phyloP scores from a whole-genome alignment of 2,888 invertebrate species.

The Plemyria rubiginata region DNA sequence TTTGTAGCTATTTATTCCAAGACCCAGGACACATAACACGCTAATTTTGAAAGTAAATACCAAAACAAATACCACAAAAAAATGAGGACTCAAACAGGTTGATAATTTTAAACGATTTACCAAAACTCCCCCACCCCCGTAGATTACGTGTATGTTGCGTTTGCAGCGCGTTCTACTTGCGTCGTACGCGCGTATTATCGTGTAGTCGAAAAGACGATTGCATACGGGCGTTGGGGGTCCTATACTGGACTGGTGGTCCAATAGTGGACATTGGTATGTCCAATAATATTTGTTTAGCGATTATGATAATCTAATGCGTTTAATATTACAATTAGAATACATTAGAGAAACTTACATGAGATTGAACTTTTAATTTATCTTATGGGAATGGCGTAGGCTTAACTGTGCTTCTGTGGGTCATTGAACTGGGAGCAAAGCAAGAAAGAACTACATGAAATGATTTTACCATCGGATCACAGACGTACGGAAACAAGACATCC shows the following conservation, averaged over 20 bases:
- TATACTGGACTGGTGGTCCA: slow-evolving; percentile 20
- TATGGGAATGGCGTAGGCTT: slow-evolving; percentile 21
- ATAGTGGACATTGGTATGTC: slow-evolving; percentile 10
- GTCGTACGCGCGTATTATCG: not conserved
- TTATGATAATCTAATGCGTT: slow-evolving; percentile 32
- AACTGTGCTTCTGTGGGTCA: not conserved
- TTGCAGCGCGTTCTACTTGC: not conserved
- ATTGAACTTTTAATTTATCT: slow-evolving; percentile 23
- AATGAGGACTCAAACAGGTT: no score
- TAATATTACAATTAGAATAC: slow-evolving; percentile 28
- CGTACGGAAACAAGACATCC: no score
- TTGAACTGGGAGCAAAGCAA: not conserved
- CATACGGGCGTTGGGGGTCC: not conserved
- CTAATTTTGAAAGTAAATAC: no score
- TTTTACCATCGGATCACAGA: no score
- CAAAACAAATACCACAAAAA: no score
- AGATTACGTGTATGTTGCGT: no score
- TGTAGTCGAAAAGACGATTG: not conserved
- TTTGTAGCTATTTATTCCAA: no score
- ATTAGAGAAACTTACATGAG: slow-evolving; percentile 13
- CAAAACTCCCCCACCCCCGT: no score
- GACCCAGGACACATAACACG: no score
- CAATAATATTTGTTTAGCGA: slow-evolving; percentile 24
- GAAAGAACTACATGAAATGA: no score
- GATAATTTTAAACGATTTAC: no score